phyloP scores from a whole-genome alignment of 2,113 vertebrate genomes.

The Nyctibius bracteatus region DNA sequence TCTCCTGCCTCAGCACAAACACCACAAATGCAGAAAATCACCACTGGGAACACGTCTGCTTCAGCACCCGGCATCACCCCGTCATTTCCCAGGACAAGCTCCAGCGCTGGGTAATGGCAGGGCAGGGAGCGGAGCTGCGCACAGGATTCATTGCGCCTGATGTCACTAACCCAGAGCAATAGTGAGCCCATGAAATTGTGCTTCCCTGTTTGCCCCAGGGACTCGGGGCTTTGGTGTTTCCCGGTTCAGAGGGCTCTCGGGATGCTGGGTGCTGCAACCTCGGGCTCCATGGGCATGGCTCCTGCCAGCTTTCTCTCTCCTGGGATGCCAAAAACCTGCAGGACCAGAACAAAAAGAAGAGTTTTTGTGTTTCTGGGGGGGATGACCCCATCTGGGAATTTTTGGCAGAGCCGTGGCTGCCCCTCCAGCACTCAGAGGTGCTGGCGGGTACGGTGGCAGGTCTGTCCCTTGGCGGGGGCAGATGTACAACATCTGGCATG shows the following conservation, averaged over 20 bases:
- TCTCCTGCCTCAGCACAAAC: background rate
- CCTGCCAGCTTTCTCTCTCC: background rate
- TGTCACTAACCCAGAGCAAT: background rate
- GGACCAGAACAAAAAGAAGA: background rate
- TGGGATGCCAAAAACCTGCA: background rate
- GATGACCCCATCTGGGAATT: fast-evolving
- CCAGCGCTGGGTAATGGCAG: background rate
- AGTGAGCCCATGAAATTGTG: background rate
- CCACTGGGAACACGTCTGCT: background rate
- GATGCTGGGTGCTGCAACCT: background rate
- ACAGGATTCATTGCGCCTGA: background rate
- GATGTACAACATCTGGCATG: background rate
- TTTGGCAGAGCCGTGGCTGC: background rate
- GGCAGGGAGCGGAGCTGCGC: background rate
- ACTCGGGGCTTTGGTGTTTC: background rate
- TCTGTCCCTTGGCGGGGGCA: background rate
- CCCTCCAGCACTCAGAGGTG: background rate
- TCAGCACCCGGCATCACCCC: background rate
- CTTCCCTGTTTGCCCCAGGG: background rate
- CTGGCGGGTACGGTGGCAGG: background rate
- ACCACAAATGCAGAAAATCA: background rate
- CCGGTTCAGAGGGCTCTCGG: background rate
- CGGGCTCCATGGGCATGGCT: fast-evolving
- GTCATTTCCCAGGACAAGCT: background rate
- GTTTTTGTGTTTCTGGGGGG: background rate